These are phyloP conservation scores for Agraylea sexmaculata DNA, from an alignment of 1,140 invertebrate species.

Conservation along the genomic window DNA sequence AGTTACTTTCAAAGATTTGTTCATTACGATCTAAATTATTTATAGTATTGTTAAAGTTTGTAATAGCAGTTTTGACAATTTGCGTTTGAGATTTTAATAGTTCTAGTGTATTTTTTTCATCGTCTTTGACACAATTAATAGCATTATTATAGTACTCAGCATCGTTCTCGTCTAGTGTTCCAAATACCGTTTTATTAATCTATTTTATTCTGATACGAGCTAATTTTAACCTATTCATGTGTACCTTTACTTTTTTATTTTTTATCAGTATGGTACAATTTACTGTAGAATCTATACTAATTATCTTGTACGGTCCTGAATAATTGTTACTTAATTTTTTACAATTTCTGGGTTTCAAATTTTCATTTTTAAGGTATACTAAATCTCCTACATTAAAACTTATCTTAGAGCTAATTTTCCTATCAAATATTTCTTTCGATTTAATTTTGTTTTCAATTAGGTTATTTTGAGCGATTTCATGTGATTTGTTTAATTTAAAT, in stretches of 20 bases:
- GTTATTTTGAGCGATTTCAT: no score
- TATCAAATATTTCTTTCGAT: no score
- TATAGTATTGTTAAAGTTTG: conserved; percentile 18
- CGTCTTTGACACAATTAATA: conserved; percentile 14
- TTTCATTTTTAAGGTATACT: no score
- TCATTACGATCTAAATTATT: conserved; percentile 11
- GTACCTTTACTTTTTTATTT: conserved; percentile 3
- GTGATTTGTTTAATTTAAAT: no score
- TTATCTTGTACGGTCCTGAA: no score
- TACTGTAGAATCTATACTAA: conserved; percentile 2
- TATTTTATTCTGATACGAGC: no score
- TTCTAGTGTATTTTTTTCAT: conserved; percentile 15
- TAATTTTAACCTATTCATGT: conserved; percentile 4
- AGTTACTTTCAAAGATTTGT: conserved; percentile 13
- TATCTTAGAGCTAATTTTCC: no score
- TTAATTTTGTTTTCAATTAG: no score
- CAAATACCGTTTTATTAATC: conserved; percentile 16
- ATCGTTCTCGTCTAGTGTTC: conserved; percentile 16
- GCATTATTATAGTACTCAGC: conserved; percentile 17
- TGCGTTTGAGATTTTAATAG: conserved; percentile 20
- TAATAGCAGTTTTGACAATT: conserved; percentile 12
- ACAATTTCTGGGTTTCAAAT: no score
- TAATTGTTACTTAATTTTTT: no score
- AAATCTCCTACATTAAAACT: no score
- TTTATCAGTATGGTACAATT: conserved; percentile 1